These are phyloP conservation scores for Amphilophus citrinellus DNA, from an alignment of 2,113 vertebrate genomes.

Conservation along the genomic window DNA sequence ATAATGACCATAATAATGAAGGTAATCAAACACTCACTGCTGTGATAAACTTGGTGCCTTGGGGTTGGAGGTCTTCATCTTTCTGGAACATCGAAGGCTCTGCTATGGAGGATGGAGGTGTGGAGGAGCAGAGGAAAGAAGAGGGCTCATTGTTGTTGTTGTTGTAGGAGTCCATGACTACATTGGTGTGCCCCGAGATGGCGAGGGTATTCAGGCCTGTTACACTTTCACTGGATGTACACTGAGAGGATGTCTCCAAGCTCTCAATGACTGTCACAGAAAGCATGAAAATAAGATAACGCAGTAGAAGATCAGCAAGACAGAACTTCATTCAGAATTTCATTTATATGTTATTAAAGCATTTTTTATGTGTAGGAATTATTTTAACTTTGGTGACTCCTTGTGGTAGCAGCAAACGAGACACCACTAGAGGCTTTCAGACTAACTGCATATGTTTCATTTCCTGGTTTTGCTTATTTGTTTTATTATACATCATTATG, in stretches of 20 bases:
- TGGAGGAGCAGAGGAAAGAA: constrained; percentile 72
- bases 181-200: constrained; percentile 45
- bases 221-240: constrained; percentile 79
- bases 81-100: constrained; percentile 74
- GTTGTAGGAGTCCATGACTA: constrained; percentile 71
- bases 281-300: background rate
- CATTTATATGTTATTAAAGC: background rate
- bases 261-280: constrained; percentile 76
- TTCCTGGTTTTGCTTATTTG: background rate
- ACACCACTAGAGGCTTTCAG: background rate
- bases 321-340: background rate
- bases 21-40: constrained; percentile 73
- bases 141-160: constrained; percentile 48
- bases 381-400: constrained; percentile 29
- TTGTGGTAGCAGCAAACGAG: constrained; percentile 32
- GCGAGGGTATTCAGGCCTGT: constrained; percentile 66
- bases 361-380: background rate
- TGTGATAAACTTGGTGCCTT: constrained; percentile 78
- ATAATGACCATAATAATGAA: background rate
- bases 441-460: background rate
- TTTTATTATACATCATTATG: background rate
- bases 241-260: constrained; percentile 82
- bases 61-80: constrained; percentile 69
- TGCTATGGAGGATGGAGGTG: constrained; percentile 54
- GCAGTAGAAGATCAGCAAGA: background rate